Conservation (phyloP, 2,113 vertebrate species). For the Dromas ardeola region DNA sequence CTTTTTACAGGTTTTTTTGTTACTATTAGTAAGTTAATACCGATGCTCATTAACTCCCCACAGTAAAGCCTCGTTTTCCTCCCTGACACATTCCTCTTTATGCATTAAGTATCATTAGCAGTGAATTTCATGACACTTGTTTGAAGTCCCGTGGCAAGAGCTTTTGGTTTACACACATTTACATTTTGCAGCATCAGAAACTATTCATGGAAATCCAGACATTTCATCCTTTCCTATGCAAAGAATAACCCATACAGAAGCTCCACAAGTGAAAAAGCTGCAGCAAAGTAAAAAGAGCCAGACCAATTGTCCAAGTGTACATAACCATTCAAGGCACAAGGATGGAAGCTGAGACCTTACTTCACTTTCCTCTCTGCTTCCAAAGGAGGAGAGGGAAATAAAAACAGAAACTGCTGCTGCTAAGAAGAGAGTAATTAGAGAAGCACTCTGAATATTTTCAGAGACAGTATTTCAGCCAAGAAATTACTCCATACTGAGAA, state of each 20-base stretch:
- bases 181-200: not conserved
- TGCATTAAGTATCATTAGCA: not conserved
- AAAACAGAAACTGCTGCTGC: not conserved
- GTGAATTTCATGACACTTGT: not conserved
- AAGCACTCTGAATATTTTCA: slow-evolving; percentile 4
- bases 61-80: not conserved
- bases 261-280: not conserved
- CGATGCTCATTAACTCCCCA: not conserved
- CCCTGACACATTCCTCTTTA: not conserved
- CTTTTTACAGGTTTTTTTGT: not conserved
- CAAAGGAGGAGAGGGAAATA: not conserved
- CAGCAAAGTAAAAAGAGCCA: not conserved
- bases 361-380: not conserved
- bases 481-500: not conserved
- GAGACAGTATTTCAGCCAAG: not conserved
- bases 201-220: not conserved
- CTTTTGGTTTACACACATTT: slow-evolving; percentile 23
- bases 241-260: not conserved
- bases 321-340: not conserved
- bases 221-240: not conserved
- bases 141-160: slow-evolving; percentile 9
- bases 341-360: not conserved
- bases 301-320: not conserved
- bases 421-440: not conserved
- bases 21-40: not conserved